phyloP scores from a whole-genome alignment of 2,888 invertebrate species.

The Pedicia rivosa region DNA sequence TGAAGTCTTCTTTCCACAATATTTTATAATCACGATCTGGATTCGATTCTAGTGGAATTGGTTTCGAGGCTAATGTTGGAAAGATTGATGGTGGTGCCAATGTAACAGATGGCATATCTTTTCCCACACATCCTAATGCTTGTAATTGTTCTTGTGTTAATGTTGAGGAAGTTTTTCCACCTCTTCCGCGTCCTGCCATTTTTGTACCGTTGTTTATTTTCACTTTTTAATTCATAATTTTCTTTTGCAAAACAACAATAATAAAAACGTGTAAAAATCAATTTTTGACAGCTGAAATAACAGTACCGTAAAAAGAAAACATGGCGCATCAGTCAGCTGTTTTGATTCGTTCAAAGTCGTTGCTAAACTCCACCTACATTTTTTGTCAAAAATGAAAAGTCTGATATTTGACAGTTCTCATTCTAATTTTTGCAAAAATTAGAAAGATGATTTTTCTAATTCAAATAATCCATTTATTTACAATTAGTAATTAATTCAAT shows the following conservation, averaged over 20 bases:
- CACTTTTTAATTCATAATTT: neutral
- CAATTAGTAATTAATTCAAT: neutral
- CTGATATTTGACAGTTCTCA: no score
- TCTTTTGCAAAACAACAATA: no score
- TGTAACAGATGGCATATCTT: conserved; percentile 36
- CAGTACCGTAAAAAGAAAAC: no score
- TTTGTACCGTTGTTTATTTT: neutral
- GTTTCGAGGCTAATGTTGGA: conserved; percentile 41
- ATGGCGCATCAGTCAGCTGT: no score
- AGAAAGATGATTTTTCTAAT: no score
- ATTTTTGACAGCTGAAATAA: no score
- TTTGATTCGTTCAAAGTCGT: no score
- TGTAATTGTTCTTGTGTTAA: conserved; percentile 28
- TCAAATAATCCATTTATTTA: neutral
- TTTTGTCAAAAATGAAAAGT: no score
- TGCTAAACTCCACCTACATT: no score
- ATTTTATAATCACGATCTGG: conserved; percentile 51
- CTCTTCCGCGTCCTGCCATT: conserved; percentile 27
- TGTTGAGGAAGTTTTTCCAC: conserved; percentile 21
- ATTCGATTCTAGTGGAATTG: conserved; percentile 35
- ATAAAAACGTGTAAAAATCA: no score
- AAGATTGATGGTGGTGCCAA: conserved; percentile 42
- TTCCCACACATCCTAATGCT: conserved; percentile 25
- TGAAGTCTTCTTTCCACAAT: conserved; percentile 54
- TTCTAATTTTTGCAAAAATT: no score